A percentile compares a stretch with the other conserved stretches of the same genome.
These are phyloP conservation scores for Tragopan temminckii DNA, from an alignment of 2,797 vertebrate genomes.

Conservation along the genomic window DNA sequence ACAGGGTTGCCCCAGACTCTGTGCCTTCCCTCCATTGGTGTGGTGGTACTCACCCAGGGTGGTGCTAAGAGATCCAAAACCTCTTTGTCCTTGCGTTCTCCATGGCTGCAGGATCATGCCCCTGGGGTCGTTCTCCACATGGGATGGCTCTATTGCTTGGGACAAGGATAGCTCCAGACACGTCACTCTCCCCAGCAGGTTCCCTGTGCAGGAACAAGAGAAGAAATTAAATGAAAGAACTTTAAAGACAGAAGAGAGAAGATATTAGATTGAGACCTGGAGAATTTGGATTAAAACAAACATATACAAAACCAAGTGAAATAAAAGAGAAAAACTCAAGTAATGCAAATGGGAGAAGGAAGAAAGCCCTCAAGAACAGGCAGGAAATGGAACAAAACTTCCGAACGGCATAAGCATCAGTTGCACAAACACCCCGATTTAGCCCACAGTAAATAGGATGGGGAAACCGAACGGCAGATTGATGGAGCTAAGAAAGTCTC, in stretches of 20 bases:
- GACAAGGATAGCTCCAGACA: neutral
- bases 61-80: neutral
- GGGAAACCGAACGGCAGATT: neutral
- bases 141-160: neutral
- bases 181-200: fast-evolving
- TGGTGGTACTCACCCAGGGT: neutral
- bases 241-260: neutral
- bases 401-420: neutral
- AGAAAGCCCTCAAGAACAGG: neutral
- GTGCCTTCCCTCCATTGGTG: neutral
- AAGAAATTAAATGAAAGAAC: neutral
- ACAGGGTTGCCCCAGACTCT: neutral
- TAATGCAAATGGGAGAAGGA: neutral
- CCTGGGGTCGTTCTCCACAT: neutral
- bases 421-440: neutral
- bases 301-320: neutral
- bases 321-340: neutral
- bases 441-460: neutral
- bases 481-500: neutral
- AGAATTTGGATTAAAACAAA: neutral
- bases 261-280: neutral
- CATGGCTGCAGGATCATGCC: neutral
- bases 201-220: neutral
- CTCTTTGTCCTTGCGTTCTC: neutral
- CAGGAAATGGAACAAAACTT: neutral